A percentile compares a stretch with the other conserved stretches of the same genome.
These are phyloP conservation scores for Valencia hispanica DNA, from an alignment of 2,797 vertebrate species.

Conservation along the genomic window DNA sequence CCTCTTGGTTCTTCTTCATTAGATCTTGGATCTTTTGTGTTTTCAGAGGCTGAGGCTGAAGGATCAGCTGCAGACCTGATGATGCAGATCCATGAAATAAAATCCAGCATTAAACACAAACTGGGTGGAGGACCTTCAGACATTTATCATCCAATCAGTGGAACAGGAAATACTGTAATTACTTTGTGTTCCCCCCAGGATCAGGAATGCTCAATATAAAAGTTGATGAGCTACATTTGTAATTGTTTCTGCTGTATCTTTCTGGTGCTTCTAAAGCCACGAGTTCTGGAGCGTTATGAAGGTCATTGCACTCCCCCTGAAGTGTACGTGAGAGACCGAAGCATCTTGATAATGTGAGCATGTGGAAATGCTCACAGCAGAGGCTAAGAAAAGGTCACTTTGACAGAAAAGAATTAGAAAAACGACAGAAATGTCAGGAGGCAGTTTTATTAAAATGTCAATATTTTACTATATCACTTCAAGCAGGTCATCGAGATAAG, in stretches of 20 bases:
- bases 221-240: neutral
- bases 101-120: neutral
- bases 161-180: neutral
- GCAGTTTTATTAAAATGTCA: constrained; percentile 82
- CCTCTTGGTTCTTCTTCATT: no score
- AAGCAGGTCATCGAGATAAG: constrained; percentile 79
- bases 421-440: constrained; percentile 81
- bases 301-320: constrained; percentile 29
- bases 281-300: constrained; percentile 14
- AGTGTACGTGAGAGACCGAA: constrained; percentile 44
- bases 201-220: neutral
- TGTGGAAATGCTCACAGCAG: constrained; percentile 56
- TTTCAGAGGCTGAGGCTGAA: neutral
- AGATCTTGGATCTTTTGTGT: neutral
- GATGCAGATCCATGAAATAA: no score
- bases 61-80: neutral
- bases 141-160: neutral
- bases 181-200: neutral
- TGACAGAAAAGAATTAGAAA: constrained; percentile 74
- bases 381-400: constrained; percentile 77
- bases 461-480: constrained; percentile 78
- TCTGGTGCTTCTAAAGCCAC: neutral
- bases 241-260: constrained; percentile 12
- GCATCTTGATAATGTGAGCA: constrained; percentile 64
- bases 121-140: neutral